These are phyloP conservation scores for Phalera bucephala DNA, from an alignment of 2,888 invertebrate genomes.

Conservation along the genomic window DNA sequence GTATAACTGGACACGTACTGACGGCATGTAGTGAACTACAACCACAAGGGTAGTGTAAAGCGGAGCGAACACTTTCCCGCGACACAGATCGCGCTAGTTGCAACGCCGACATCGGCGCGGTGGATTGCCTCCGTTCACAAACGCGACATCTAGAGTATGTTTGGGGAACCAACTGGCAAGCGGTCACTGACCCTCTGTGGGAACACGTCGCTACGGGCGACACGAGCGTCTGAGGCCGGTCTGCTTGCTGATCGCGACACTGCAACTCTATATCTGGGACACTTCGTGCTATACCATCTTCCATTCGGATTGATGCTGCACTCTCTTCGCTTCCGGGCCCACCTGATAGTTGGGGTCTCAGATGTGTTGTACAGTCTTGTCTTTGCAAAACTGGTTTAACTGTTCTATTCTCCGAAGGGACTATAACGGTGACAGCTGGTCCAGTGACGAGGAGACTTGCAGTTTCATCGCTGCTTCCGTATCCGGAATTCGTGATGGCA, in stretches of 20 bases:
- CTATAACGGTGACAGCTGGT: slow-evolving; percentile 80
- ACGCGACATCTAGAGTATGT: slow-evolving; percentile 85
- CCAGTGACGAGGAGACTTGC: slow-evolving; percentile 89
- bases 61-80: slow-evolving; percentile 90
- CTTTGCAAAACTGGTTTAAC: slow-evolving; percentile 92
- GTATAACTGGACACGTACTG: slow-evolving; percentile 86
- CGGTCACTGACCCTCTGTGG: slow-evolving; percentile 85
- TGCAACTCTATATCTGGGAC: slow-evolving; percentile 93
- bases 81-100: slow-evolving; percentile 93
- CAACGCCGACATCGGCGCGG: slow-evolving; percentile 88
- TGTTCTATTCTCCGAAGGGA: slow-evolving; percentile 74
- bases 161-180: slow-evolving; percentile 86
- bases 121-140: slow-evolving; percentile 91
- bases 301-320: slow-evolving; percentile 83
- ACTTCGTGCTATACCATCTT: slow-evolving; percentile 88
- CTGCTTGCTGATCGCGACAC: slow-evolving; percentile 83
- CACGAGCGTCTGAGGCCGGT: slow-evolving; percentile 79
- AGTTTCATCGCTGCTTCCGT: slow-evolving; percentile 92
- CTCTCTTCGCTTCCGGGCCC: slow-evolving; percentile 91
- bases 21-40: slow-evolving; percentile 79
- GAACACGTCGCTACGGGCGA: slow-evolving; percentile 83
- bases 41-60: slow-evolving; percentile 85
- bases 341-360: slow-evolving; percentile 87
- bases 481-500: slow-evolving; percentile 84
- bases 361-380: slow-evolving; percentile 92